A percentile compares a stretch with the other conserved stretches of the same genome.
These are phyloP conservation scores for Drosophila koepferae DNA, from an alignment of 2,888 invertebrate genomes.

Conservation along the genomic window DNA sequence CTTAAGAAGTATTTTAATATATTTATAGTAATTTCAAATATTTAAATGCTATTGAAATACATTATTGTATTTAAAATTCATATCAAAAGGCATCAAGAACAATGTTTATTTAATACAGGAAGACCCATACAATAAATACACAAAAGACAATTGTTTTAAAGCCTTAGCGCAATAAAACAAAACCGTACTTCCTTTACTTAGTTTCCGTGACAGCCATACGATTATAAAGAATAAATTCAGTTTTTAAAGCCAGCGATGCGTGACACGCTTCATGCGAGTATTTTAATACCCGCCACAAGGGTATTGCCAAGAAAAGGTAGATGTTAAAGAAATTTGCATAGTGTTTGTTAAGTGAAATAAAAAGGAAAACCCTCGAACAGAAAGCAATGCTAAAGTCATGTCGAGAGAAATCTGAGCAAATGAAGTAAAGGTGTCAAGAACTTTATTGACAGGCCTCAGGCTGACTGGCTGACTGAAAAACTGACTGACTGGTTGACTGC, in stretches of 20 bases:
- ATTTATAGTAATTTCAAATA: too few species aligned
- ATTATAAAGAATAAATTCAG: neutral
- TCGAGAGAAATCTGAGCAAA: conserved; percentile 74
- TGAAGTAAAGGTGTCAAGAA: conserved; percentile 80
- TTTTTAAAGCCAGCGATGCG: neutral
- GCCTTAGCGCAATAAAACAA: neutral
- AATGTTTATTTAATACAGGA: neutral
- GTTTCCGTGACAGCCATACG: neutral
- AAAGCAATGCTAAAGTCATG: conserved; percentile 73
- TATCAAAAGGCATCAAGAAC: neutral
- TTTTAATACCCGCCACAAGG: conserved; percentile 13
- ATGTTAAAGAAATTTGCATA: conserved; percentile 49
- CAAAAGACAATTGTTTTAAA: neutral
- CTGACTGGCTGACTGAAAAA: conserved; percentile 12
- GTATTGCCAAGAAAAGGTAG: conserved; percentile 8
- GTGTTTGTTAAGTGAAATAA: conserved; percentile 39
- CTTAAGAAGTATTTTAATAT: neutral
- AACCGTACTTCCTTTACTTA: neutral
- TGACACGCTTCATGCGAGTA: conserved; percentile 1
- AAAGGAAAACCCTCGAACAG: conserved; percentile 42
- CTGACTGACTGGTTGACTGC: neutral
- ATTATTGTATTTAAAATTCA: neutral
- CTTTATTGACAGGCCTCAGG: conserved; percentile 75
- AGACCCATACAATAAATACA: neutral
- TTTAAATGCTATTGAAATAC: neutral